Percentiles rank a stretch among this genome's conserved stretches.
Conservation (phyloP, 2,888 invertebrate genomes). For the Deroplatys truncata region DNA sequence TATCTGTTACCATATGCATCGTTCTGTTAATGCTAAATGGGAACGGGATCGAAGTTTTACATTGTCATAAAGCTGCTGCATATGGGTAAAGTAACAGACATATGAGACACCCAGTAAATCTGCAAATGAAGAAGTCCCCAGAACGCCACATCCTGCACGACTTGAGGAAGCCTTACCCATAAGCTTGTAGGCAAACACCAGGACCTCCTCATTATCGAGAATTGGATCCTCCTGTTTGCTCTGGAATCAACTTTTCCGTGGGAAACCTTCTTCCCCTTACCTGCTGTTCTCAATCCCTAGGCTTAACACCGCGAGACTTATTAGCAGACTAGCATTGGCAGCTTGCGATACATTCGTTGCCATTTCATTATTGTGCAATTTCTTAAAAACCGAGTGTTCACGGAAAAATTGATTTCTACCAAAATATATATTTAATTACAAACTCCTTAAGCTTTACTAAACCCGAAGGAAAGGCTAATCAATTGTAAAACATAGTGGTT, state of each 20-base stretch:
- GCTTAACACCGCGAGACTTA: background rate
- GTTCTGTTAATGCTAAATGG: too few relatives aligned
- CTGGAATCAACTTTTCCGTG: slow-evolving; percentile 16
- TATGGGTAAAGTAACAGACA: too few relatives aligned
- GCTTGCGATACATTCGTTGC: background rate
- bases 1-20: too few relatives aligned
- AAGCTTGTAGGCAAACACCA: slow-evolving; percentile 20
- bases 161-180: background rate
- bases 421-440: too few relatives aligned
- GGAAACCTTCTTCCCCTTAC: background rate
- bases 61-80: too few relatives aligned
- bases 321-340: background rate
- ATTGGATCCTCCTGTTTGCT: slow-evolving; percentile 28
- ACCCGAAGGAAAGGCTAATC: too few relatives aligned
- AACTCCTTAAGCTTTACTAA: too few relatives aligned
- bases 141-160: background rate
- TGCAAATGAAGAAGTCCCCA: background rate
- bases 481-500: too few relatives aligned
- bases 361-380: too few relatives aligned
- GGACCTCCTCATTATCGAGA: slow-evolving; percentile 26
- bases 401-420: too few relatives aligned
- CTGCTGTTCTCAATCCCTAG: background rate
- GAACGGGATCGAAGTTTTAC: too few relatives aligned
- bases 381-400: too few relatives aligned
- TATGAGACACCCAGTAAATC: background rate